Evolutionary conservation across 1,140 invertebrate genomes (phyloP).

Genomic region (Apocrypta bakeri): DNA sequence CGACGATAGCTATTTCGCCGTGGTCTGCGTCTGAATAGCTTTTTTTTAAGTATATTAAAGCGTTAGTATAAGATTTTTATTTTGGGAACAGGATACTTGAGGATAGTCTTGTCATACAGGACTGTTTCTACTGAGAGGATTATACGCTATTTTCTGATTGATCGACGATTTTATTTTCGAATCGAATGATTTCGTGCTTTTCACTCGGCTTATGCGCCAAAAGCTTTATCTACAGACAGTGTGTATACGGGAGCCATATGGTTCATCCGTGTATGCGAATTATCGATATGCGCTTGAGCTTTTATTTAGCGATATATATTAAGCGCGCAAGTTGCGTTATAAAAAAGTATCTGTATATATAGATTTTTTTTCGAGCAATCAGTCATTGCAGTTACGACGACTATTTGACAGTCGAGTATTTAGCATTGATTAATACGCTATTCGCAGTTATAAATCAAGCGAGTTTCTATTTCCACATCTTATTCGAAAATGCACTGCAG

Average conservation of each 20-base stretch:
- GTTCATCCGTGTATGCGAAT: slow-evolving; percentile 27
- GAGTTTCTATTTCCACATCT: background rate
- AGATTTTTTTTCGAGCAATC: slow-evolving; percentile 20
- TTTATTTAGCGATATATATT: slow-evolving; percentile 41
- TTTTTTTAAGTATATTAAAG: too few species aligned
- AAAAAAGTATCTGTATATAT: background rate
- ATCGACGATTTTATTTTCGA: background rate
- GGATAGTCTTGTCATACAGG: background rate
- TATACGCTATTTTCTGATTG: background rate
- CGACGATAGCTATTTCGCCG: too few species aligned
- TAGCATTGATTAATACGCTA: slow-evolving; percentile 30
- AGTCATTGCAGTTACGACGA: slow-evolving; percentile 28
- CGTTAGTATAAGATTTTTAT: background rate
- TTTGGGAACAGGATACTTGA: background rate
- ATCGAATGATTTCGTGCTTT: background rate
- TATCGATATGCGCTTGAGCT: slow-evolving; percentile 26
- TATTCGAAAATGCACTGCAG: background rate
- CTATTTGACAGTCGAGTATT: slow-evolving; percentile 36
- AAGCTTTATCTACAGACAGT: slow-evolving; percentile 27
- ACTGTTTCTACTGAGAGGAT: background rate
- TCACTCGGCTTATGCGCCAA: background rate
- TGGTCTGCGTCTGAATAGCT: too few species aligned
- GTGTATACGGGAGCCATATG: slow-evolving; percentile 16
- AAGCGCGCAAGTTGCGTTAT: background rate
- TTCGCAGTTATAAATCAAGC: slow-evolving; percentile 10